Percentiles rank a stretch among this genome's conserved stretches.
Conservation (phyloP, 23 tunicate species). For the Styela plicata region DNA sequence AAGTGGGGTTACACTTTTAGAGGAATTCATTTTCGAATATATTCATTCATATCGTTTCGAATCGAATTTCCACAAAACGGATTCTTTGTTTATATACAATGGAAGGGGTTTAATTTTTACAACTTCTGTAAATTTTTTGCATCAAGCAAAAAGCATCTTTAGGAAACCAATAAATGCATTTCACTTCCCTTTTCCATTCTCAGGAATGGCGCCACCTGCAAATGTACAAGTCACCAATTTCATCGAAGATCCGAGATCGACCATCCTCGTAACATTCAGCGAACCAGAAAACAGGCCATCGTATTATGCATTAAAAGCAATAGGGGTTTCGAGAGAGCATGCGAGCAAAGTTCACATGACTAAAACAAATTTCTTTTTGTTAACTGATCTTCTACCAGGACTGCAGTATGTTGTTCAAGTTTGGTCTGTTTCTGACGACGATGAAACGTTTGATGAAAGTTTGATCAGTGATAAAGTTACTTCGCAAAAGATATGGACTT, state of each 20-base stretch:
- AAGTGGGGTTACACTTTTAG: too few relatives aligned
- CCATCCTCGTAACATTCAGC: background rate
- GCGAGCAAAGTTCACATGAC: background rate
- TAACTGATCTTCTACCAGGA: background rate
- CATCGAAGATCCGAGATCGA: background rate
- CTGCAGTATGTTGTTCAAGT: background rate
- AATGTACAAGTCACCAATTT: background rate
- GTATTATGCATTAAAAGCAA: background rate
- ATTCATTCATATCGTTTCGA: too few relatives aligned
- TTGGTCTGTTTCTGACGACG: background rate
- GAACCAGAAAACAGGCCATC: background rate
- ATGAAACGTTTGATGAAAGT: background rate
- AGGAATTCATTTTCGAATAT: too few relatives aligned
- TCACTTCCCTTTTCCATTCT: too few relatives aligned
- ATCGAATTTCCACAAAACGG: too few relatives aligned
- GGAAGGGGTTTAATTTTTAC: too few relatives aligned
- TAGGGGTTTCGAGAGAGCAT: background rate
- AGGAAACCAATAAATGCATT: too few relatives aligned
- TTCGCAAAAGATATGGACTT: background rate
- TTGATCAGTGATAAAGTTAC: background rate
- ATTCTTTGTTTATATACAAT: too few relatives aligned
- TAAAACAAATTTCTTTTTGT: background rate
- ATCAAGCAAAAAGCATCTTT: too few relatives aligned
- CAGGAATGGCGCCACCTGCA: background rate
- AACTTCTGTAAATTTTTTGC: too few relatives aligned